Percentiles rank a stretch among this genome's conserved stretches.
phyloP scores from a whole-genome alignment of 2,888 invertebrate genomes.

The Drosophila ustulata region DNA sequence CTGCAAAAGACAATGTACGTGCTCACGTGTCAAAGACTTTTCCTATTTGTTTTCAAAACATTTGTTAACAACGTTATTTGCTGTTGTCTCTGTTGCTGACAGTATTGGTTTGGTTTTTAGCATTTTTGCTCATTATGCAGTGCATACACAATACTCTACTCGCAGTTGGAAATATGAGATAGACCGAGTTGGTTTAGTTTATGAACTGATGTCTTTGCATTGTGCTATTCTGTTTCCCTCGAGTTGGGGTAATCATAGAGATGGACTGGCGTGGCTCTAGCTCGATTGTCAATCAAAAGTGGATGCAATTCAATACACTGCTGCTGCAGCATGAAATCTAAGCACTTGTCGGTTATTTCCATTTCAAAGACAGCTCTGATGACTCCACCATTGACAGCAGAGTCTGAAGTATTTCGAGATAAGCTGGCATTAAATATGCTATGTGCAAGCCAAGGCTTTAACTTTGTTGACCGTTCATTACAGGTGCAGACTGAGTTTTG shows the following conservation, averaged over 20 bases:
- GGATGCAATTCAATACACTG: conserved; percentile 24
- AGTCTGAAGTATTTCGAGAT: conserved; percentile 10
- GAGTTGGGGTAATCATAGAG: conserved; percentile 28
- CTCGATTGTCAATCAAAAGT: conserved; percentile 42
- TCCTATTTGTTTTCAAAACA: conserved; percentile 31
- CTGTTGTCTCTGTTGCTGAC: conserved; percentile 7
- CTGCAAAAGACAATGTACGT: conserved; percentile 51
- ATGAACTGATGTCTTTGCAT: conserved; percentile 5
- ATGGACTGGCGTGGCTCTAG: conserved; percentile 20
- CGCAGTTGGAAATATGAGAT: conserved; percentile 56
- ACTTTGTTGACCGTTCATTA: conserved; percentile 18
- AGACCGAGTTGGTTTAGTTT: conserved; percentile 32
- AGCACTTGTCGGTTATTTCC: conserved; percentile 27
- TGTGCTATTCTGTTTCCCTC: background rate
- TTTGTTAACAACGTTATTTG: conserved; percentile 11
- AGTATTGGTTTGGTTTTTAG: conserved; percentile 30
- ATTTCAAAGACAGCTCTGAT: conserved; percentile 32
- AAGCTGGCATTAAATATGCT: conserved; percentile 25
- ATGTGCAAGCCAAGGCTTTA: conserved; percentile 5
- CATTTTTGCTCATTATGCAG: conserved; percentile 59
- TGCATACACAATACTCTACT: conserved; percentile 2
- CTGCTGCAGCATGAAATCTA: conserved; percentile 29
- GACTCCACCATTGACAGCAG: conserved; percentile 9
- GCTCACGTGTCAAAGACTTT: conserved; percentile 49
- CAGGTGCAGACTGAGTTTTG: conserved; percentile 16